These are phyloP conservation scores for Zaprionus bogoriensis DNA, from an alignment of 2,888 invertebrate species.

Conservation along the genomic window DNA sequence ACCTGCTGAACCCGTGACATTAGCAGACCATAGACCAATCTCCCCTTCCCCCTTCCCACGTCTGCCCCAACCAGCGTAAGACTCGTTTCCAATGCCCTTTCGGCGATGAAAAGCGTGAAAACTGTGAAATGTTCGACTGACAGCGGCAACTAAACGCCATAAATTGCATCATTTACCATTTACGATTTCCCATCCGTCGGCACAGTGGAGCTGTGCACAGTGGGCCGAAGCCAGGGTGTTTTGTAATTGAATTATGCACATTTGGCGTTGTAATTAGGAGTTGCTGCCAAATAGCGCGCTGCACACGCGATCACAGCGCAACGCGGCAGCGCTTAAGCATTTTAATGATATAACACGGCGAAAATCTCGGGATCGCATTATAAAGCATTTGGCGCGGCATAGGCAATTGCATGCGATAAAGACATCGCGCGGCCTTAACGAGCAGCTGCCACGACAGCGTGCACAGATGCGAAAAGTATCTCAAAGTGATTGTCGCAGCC, in stretches of 20 bases:
- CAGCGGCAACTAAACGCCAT: slow-evolving; percentile 31
- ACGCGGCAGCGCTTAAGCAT: slow-evolving; percentile 29
- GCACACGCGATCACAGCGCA: slow-evolving; percentile 56
- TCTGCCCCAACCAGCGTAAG: background rate
- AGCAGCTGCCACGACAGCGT: slow-evolving; percentile 8
- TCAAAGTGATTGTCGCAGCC: background rate
- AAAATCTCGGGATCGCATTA: slow-evolving; percentile 43
- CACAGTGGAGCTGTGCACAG: background rate
- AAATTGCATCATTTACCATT: slow-evolving; percentile 47
- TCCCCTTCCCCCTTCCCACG: background rate
- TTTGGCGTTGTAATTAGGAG: slow-evolving; percentile 51
- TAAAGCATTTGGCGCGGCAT: slow-evolving; percentile 69
- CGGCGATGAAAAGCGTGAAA: slow-evolving; percentile 19
- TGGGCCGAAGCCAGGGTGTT: slow-evolving; percentile 31
- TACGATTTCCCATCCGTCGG: too few species aligned
- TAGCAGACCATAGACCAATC: background rate
- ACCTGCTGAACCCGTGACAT: slow-evolving; percentile 15
- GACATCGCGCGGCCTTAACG: slow-evolving; percentile 18
- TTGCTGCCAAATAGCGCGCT: background rate
- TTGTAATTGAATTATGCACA: slow-evolving; percentile 70
- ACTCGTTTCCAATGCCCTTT: slow-evolving; percentile 24
- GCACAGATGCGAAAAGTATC: background rate
- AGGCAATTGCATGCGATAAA: slow-evolving; percentile 46
- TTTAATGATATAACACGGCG: slow-evolving; percentile 72
- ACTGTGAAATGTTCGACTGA: slow-evolving; percentile 10